A percentile compares a stretch with the other conserved stretches of the same genome.
These are phyloP conservation scores for Ceratina australensis DNA, from an alignment of 1,140 invertebrate species.

Conservation along the genomic window DNA sequence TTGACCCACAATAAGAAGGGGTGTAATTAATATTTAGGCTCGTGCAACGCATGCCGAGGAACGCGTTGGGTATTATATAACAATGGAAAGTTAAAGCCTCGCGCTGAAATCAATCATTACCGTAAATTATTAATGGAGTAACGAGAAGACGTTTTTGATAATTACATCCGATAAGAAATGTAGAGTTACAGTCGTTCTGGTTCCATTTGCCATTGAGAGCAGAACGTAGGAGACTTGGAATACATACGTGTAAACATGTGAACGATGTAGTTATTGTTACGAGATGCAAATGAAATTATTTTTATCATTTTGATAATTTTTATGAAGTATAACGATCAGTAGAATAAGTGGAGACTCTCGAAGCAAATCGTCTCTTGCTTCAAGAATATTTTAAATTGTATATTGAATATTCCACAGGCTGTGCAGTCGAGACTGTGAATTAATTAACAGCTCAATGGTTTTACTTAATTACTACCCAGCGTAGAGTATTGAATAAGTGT, in stretches of 20 bases:
- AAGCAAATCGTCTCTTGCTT: too few species aligned
- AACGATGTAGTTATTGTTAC: neutral
- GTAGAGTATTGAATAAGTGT: neutral
- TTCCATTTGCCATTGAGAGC: neutral
- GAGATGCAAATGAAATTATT: neutral
- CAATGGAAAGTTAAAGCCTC: neutral
- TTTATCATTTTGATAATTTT: too few species aligned
- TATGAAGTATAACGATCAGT: too few species aligned
- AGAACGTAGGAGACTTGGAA: neutral
- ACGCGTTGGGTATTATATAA: neutral
- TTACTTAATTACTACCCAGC: neutral
- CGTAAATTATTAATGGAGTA: slow-evolving; percentile 10
- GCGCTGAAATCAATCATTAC: neutral
- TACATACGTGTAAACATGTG: too few species aligned
- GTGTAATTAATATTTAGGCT: slow-evolving; percentile 22
- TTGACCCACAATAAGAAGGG: neutral
- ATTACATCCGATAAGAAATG: slow-evolving; percentile 1
- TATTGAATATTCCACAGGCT: too few species aligned
- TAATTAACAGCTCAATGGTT: neutral
- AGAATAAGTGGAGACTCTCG: too few species aligned
- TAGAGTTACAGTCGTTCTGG: too few species aligned
- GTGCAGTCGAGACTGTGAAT: neutral
- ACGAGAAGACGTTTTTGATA: neutral
- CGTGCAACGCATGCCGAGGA: neutral
- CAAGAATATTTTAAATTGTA: too few species aligned